Evolutionary conservation across 2,113 vertebrate genomes (phyloP), one percentile per base, ranked within the genome.

Genomic region (Capreolus pygargus): DNA sequence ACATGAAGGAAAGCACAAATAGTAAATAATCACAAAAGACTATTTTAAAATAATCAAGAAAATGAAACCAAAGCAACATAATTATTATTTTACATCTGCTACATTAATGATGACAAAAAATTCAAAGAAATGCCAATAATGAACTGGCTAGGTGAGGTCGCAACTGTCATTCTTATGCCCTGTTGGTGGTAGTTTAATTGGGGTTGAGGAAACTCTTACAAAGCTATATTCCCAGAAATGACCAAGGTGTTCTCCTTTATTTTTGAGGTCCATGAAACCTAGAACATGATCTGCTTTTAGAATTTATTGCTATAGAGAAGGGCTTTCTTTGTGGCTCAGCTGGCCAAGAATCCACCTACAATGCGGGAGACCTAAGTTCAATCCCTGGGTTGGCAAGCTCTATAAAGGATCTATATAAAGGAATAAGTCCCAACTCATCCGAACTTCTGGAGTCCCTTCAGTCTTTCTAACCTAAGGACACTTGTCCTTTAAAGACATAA

Each of bases 1-100:
- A 79, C 33, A 54, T 16, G 33, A 64, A 89, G 6, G n/a, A 78
- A 87, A 76, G 47, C 8, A 28, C 14, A 82, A 36, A 92, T 7
- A 76, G 12, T 43, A 45, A 70, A 47, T 11, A 54, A 67, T 70
- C 19, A 43, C 23, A 57, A 1, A 28, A 92, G 23, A 92, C 21
- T 74, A 39, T 91, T 43, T 61, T n/a, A 55, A 94, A 94, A 58
- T 50, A 54, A 83, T 12, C 61, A 60, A 64, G 36, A 45, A 92
- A 86, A 74, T 70, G 30, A 61, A 93, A 50, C 4, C 23, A 55
- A 60, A 84, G 78, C 47, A 91, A 19, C 21, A 36, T 11, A 86
- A 16, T 17, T 61, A 5, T 74, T 11, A 33, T 23, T 58, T 83
- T 67, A 55, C 1, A n/a, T 33, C n/a, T 54, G 74, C 36, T 91